phyloP scores from a whole-genome alignment of 2,888 invertebrate genomes.

The Drosophila merina region DNA sequence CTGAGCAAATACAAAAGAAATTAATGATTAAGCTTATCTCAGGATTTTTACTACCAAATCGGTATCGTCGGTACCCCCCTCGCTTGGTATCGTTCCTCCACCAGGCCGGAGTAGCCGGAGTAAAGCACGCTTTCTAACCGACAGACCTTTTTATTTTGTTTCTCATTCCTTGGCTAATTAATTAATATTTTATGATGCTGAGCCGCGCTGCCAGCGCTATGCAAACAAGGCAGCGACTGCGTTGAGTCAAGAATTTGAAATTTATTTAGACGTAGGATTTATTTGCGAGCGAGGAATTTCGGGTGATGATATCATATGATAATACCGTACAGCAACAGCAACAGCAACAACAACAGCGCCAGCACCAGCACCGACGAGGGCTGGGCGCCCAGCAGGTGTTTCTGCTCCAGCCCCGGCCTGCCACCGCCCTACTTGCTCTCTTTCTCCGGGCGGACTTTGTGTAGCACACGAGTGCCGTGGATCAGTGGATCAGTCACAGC shows the following conservation, averaged over 20 bases:
- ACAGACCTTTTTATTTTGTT: slow-evolving; percentile 24
- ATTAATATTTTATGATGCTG: slow-evolving; percentile 77
- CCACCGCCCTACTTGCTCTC: slow-evolving; percentile 12
- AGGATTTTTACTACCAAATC: slow-evolving; percentile 63
- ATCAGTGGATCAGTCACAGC: slow-evolving; percentile 56
- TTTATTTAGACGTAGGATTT: slow-evolving; percentile 79
- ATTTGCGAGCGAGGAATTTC: slow-evolving; percentile 81
- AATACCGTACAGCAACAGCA: slow-evolving; percentile 75
- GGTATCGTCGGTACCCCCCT: slow-evolving; percentile 33
- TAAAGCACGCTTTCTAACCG: slow-evolving; percentile 69
- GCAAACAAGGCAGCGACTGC: slow-evolving; percentile 74
- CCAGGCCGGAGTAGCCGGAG: slow-evolving; percentile 7
- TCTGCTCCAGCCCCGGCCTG: slow-evolving; percentile 32
- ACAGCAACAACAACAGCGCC: slow-evolving; percentile 53
- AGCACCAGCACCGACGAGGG: neutral
- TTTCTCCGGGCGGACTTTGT: slow-evolving; percentile 36
- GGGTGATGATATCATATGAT: slow-evolving; percentile 83
- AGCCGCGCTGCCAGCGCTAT: slow-evolving; percentile 56
- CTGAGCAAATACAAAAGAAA: slow-evolving; percentile 71
- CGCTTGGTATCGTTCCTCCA: neutral
- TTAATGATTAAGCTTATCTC: slow-evolving; percentile 69
- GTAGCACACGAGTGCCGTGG: slow-evolving; percentile 42
- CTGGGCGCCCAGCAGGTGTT: slow-evolving; percentile 78
- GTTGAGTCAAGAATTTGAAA: slow-evolving; percentile 67
- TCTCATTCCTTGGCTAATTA: slow-evolving; percentile 60